Evolutionary conservation across 2,113 vertebrate genomes (phyloP), one percentile per base, ranked within the genome.

Genomic region (Nymphicus hollandicus): DNA sequence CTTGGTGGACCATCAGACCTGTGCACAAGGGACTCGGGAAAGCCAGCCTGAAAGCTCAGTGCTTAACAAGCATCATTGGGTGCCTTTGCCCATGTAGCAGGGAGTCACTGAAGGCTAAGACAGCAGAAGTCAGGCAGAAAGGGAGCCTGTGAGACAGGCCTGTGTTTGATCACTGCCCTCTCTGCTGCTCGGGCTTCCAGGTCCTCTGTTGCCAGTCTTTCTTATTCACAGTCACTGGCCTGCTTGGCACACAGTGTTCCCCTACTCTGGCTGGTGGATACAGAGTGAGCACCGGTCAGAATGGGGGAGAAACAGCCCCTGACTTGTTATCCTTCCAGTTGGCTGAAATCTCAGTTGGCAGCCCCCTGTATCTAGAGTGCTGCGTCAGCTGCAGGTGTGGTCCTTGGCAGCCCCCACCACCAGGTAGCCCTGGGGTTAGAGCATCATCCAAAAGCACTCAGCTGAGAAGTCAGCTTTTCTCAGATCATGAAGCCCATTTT

Each of bases 301-400:
- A 4, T 5, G 8, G 14, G 35, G 55, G 28, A 55, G 33, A 47
- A 68, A 60, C 56, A 24, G 22, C 56, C 33, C 33, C 20, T 58
- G 13, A 24, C 22, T 35, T 58, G 33, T 10, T 58, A 22, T 23
- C 13, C 55, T 58, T 58, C 33, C 56, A 24, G 33, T 23, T 58
- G 56, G 56, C 56, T 24, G 9, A 24, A 58, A 35, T 35, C 56
- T 58, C 56, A 5, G 33, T 58, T 58, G 33, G n/a, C 13, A 13
- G 18, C 37, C 16, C 31, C 29, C 11, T 13, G 0, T 24, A 31
- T 35, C 61, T 33, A 3, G 17, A 39, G 44, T 12, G 39, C 72
- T 60, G 39, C 4, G 22, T 41, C 52, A n/a, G 39, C 60, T 77
- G 52, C 0, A 5, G 71, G 19, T 0, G 0, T 68, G 33, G 33